These are phyloP conservation scores for Orcinus orca DNA, from an alignment of 2,113 vertebrate genomes.

Conservation along the genomic window DNA sequence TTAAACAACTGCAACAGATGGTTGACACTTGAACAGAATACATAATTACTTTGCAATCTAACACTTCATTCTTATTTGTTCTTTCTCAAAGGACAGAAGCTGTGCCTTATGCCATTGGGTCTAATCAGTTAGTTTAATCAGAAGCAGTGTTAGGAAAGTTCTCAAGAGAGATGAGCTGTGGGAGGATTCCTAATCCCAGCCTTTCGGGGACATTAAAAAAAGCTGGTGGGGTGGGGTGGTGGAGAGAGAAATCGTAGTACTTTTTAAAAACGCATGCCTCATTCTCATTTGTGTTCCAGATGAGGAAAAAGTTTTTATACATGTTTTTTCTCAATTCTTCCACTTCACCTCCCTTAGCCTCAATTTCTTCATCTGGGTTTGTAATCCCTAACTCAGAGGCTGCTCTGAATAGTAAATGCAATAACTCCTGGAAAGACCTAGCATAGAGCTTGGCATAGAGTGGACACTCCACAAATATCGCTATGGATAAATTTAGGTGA, in stretches of 20 bases:
- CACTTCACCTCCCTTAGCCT: not conserved
- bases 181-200: slow-evolving; percentile 68
- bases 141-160: slow-evolving; percentile 46
- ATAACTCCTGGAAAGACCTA: not conserved
- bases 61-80: slow-evolving; percentile 72
- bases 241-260: slow-evolving; percentile 47
- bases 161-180: slow-evolving; percentile 56
- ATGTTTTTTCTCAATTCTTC: not conserved
- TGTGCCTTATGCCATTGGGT: slow-evolving; percentile 65
- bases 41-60: slow-evolving; percentile 69
- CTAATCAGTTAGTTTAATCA: slow-evolving; percentile 74
- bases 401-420: not conserved
- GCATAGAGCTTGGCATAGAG: not conserved
- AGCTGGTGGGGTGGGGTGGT: slow-evolving; percentile 4
- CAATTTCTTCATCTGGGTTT: not conserved
- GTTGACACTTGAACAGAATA: slow-evolving; percentile 68
- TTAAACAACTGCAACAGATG: slow-evolving; percentile 71
- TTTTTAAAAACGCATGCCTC: slow-evolving; percentile 21
- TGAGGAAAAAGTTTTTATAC: not conserved
- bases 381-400: not conserved
- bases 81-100: slow-evolving; percentile 61
- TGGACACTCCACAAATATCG: not conserved
- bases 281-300: slow-evolving; percentile 43
- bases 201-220: slow-evolving; percentile 56
- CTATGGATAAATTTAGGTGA: not conserved